Percentiles rank a stretch among this genome's conserved stretches.
These are phyloP conservation scores for Ancistrus triradiatus DNA, from an alignment of 2,113 vertebrate species.

Conservation along the genomic window DNA sequence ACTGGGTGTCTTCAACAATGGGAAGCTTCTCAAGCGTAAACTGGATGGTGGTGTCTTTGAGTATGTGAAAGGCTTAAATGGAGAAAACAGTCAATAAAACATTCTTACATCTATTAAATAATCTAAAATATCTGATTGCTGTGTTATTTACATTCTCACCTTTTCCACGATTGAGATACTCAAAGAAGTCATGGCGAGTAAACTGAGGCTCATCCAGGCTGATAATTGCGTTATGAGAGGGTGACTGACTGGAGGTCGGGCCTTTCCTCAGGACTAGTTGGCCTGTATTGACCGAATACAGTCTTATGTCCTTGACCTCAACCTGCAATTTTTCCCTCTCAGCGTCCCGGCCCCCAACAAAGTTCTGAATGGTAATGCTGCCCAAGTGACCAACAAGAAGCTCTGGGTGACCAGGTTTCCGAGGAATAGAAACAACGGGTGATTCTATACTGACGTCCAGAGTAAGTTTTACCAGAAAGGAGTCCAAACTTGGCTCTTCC, in stretches of 20 bases:
- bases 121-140: too few relatives aligned
- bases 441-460: slow-evolving; percentile 91
- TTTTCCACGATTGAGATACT: slow-evolving; percentile 82
- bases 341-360: slow-evolving; percentile 78
- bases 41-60: slow-evolving; percentile 92
- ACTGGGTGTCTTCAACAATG: slow-evolving; percentile 67
- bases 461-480: slow-evolving; percentile 84
- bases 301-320: slow-evolving; percentile 88
- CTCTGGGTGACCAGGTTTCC: slow-evolving; percentile 88
- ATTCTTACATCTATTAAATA: background rate
- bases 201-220: slow-evolving; percentile 81
- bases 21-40: slow-evolving; percentile 89
- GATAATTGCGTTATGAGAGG: slow-evolving; percentile 41
- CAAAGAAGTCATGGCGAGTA: slow-evolving; percentile 93
- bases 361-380: slow-evolving; percentile 91
- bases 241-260: slow-evolving; percentile 39
- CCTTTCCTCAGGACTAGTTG: slow-evolving; percentile 64
- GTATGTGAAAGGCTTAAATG: slow-evolving; percentile 87
- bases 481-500: slow-evolving; percentile 58
- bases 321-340: slow-evolving; percentile 83
- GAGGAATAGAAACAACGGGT: slow-evolving; percentile 88
- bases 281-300: slow-evolving; percentile 88
- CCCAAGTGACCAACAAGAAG: slow-evolving; percentile 90
- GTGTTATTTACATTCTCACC: slow-evolving; percentile 66
- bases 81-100: slow-evolving; percentile 11